Percentiles rank a stretch among this genome's conserved stretches.
phyloP scores from a whole-genome alignment of 2,113 vertebrate genomes.

The Trematomus loennbergii region DNA sequence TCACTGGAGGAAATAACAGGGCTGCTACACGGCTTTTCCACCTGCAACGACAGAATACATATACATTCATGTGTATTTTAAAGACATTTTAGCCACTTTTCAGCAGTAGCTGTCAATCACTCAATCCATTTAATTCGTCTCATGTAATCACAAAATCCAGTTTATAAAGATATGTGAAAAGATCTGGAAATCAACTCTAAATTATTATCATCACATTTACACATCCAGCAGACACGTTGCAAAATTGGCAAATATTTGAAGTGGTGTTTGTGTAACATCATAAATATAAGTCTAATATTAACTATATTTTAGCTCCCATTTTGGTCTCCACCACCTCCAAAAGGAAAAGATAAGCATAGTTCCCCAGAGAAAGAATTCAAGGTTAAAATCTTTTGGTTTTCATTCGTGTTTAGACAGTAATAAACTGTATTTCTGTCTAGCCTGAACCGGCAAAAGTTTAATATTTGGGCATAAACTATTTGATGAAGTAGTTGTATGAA shows the following conservation, averaged over 20 bases:
- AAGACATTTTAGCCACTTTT: neutral
- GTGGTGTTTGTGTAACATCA: neutral
- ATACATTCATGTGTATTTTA: neutral
- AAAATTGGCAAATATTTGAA: neutral
- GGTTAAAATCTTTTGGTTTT: neutral
- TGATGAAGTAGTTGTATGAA: too few species aligned
- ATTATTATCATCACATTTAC: neutral
- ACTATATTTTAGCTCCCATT: too few species aligned
- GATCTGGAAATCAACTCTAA: too few species aligned
- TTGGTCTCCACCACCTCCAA: too few species aligned
- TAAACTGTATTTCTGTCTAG: neutral
- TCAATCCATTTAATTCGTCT: too few species aligned
- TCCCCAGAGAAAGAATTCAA: neutral
- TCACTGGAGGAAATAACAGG: conserved; percentile 86
- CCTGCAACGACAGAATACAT: conserved; percentile 76
- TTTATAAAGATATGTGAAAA: too few species aligned
- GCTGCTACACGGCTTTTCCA: conserved; percentile 84
- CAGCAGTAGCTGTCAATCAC: neutral
- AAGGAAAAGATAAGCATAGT: neutral
- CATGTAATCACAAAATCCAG: too few species aligned
- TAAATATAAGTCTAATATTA: neutral
- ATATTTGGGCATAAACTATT: neutral
- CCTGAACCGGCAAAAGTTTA: neutral
- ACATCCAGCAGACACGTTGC: neutral
- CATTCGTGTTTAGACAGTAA: neutral